Percentiles rank a stretch among this genome's conserved stretches.
These are phyloP conservation scores for Villa cingulata DNA, from an alignment of 2,888 invertebrate genomes.

Conservation along the genomic window DNA sequence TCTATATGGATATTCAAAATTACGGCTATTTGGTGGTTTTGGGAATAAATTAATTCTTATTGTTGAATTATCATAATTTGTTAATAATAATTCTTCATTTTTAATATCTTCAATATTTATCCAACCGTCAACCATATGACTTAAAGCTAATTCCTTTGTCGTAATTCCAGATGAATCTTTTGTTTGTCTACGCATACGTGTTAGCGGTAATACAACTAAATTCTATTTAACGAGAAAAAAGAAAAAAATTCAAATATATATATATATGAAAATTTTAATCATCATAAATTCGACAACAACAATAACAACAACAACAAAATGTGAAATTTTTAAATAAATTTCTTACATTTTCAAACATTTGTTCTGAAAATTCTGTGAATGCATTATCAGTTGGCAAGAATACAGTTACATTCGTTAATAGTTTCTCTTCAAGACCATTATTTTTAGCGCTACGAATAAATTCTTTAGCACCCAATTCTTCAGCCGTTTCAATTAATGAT, in stretches of 20 bases:
- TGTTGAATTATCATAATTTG: conserved; percentile 26
- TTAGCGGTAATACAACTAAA: conserved; percentile 30
- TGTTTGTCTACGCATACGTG: conserved; percentile 16
- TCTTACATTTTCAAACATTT: conserved; percentile 41
- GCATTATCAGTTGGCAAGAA: conserved; percentile 50
- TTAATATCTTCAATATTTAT: conserved; percentile 42
- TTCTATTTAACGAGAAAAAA: conserved; percentile 32
- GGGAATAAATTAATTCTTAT: conserved; percentile 31
- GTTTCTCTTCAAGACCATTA: conserved; percentile 38
- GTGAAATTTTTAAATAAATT: not conserved
- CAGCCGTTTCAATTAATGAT: conserved; percentile 41
- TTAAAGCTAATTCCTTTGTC: conserved; percentile 39
- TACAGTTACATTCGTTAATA: conserved; percentile 44
- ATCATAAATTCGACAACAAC: not conserved
- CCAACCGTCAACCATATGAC: conserved; percentile 45
- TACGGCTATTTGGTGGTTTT: conserved; percentile 21
- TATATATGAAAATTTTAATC: too few relatives aligned
- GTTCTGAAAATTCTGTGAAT: conserved; percentile 41
- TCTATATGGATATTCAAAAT: conserved; percentile 26
- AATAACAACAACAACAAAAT: too few relatives aligned
- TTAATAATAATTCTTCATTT: conserved; percentile 41
- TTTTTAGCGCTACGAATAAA: conserved; percentile 42
- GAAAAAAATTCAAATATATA: not conserved
- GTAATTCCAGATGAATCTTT: conserved; percentile 26
- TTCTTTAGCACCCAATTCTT: conserved; percentile 43